These are phyloP conservation scores for Rana temporaria DNA, from an alignment of 2,113 vertebrate genomes.

Conservation along the genomic window DNA sequence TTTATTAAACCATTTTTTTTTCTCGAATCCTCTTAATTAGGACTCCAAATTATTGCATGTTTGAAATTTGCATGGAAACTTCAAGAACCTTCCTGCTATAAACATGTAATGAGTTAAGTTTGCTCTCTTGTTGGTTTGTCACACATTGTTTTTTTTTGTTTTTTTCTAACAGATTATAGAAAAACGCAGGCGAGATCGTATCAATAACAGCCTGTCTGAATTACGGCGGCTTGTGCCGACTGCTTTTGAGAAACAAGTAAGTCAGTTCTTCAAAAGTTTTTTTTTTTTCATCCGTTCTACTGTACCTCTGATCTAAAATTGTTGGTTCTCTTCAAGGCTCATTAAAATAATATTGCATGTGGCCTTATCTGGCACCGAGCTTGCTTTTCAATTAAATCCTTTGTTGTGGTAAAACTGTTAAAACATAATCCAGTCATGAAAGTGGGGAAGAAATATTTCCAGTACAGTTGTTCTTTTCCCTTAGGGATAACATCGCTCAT, in stretches of 20 bases:
- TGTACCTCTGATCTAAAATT: conserved; percentile 71
- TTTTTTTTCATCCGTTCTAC: conserved; percentile 43
- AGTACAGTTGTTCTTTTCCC: conserved; percentile 76
- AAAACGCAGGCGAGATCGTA: conserved; percentile 93
- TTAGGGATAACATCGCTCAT: conserved; percentile 71
- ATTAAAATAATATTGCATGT: conserved; percentile 77
- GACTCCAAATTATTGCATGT: neutral
- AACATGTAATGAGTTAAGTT: conserved; percentile 5
- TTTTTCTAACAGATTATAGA: conserved; percentile 86
- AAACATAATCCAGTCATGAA: conserved; percentile 78
- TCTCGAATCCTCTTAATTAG: neutral
- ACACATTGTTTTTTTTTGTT: neutral
- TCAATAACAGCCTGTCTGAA: conserved; percentile 95
- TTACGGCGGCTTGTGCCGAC: conserved; percentile 90
- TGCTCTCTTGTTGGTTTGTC: neutral
- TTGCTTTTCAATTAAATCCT: conserved; percentile 78
- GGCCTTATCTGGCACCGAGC: conserved; percentile 74
- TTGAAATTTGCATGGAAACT: neutral
- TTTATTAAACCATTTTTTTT: neutral
- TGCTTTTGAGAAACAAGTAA: conserved; percentile 96
- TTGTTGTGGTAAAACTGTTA: conserved; percentile 82
- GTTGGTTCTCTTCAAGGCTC: conserved; percentile 71
- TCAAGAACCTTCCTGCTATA: no score
- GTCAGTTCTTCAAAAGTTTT: conserved; percentile 54
- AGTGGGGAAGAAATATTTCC: conserved; percentile 72